Evolutionary conservation across 2,113 vertebrate species (phyloP), one percentile per base, ranked within the genome.

Genomic region (Butorides virescens): DNA sequence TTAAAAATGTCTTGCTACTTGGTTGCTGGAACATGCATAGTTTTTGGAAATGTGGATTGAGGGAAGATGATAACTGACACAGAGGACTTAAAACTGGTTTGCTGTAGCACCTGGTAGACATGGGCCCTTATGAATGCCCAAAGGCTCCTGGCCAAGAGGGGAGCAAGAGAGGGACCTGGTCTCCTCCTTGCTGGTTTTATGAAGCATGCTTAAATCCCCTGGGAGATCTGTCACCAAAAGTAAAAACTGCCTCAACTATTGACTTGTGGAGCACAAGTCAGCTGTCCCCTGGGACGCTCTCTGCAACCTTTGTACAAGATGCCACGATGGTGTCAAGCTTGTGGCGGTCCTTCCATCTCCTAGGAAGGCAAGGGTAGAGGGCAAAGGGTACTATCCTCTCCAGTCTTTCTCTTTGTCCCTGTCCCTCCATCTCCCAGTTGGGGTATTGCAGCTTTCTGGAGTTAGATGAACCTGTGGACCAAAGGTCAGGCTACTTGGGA

Each of bases 281-380:
- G 39, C 10, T 49, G 49, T 87, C 7, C 36, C 46, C 22, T 65
- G 86, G 37, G 68, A 53, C 0, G 1, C 26, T 15, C 47, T 36
- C 39, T 53, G 30, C 78, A 79, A 37, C 62, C 61, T 88, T 86
- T 80, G 81, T 66, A 26, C 63, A 8, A 8, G 6, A 13, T 91
- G n/a, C n/a, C 37, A 10, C 0, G 0, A 53, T 68, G 56, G 10
- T 87, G 34, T 77, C 42, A 63, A 36, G 52, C 25, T 77, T 14
- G 2, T 68, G 84, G 61, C 5, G 1, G 9, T 8, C 36, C 17
- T 92, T 13, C 78, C 13, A 8, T 18, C 53, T 65, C 62, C 36
- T 83, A 67, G 39, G n/a, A 74, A 37, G 59, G 63, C 46, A 25
- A 0, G 19, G 34, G 15, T 49, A 19, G 58, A 71, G 66, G 59